Percentiles rank a stretch among this genome's conserved stretches.
These are phyloP conservation scores for Leptonema lineaticorne DNA, from an alignment of 1,140 invertebrate species.

Conservation along the genomic window DNA sequence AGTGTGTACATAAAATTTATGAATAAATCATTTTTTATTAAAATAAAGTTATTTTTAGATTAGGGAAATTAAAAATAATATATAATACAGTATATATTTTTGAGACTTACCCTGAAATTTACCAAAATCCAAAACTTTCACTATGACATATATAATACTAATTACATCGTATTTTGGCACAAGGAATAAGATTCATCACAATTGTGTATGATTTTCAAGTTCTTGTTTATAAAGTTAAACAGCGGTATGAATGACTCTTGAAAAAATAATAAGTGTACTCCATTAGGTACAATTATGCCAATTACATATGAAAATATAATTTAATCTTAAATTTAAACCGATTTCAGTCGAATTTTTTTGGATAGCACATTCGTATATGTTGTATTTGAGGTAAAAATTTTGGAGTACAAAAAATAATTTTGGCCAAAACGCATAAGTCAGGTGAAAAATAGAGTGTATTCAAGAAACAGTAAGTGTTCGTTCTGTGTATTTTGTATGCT, in stretches of 20 bases:
- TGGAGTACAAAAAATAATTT: slow-evolving; percentile 17
- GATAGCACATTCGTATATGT: background rate
- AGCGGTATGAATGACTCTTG: slow-evolving; percentile 2
- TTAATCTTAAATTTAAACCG: slow-evolving; percentile 14
- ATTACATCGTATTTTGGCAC: slow-evolving; percentile 38
- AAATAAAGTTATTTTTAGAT: no score
- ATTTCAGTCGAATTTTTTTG: slow-evolving; percentile 16
- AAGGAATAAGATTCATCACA: slow-evolving; percentile 38
- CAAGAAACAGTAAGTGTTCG: no score
- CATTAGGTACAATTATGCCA: background rate
- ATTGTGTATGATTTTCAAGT: slow-evolving; percentile 9
- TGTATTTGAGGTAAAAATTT: slow-evolving; percentile 7
- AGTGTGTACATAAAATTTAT: no score
- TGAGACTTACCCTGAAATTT: no score
- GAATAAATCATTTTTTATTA: no score
- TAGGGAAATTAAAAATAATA: no score
- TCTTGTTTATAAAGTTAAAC: slow-evolving; percentile 8
- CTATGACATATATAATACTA: no score
- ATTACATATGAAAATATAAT: slow-evolving; percentile 16
- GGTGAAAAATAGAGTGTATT: no score
- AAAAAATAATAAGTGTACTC: slow-evolving; percentile 8
- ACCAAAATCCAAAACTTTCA: no score
- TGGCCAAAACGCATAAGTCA: slow-evolving; percentile 10
- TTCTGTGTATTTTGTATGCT: no score
- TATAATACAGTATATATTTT: no score